Percentiles rank a stretch among this genome's conserved stretches.
These are phyloP conservation scores for Scelioninae gen. 1 DNA, from an alignment of 2,888 invertebrate species.

Conservation along the genomic window DNA sequence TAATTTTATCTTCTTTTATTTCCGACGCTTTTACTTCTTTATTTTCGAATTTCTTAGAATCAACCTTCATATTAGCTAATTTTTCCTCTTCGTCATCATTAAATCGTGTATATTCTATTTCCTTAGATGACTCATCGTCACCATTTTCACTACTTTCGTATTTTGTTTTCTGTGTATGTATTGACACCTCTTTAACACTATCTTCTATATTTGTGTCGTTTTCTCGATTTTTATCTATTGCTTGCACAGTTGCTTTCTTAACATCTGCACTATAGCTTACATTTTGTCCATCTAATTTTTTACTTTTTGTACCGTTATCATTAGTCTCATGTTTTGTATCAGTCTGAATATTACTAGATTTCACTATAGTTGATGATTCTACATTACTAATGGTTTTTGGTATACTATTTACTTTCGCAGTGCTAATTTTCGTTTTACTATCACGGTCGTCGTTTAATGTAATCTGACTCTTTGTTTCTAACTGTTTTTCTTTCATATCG, in stretches of 20 bases:
- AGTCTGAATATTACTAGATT: slow-evolving; percentile 18
- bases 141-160: slow-evolving; percentile 34
- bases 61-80: not conserved
- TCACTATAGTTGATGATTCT: slow-evolving; percentile 5
- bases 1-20: slow-evolving; percentile 12
- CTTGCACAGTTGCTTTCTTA: slow-evolving; percentile 33
- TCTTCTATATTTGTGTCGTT: not conserved
- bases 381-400: slow-evolving; percentile 5
- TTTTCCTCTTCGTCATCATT: slow-evolving; percentile 33
- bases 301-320: slow-evolving; percentile 11
- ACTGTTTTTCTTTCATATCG: slow-evolving; percentile 23
- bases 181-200: not conserved
- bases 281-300: slow-evolving; percentile 15
- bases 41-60: slow-evolving; percentile 1
- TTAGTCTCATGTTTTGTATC: slow-evolving; percentile 22
- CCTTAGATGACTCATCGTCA: slow-evolving; percentile 42
- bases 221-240: slow-evolving; percentile 5
- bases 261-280: slow-evolving; percentile 26
- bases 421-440: slow-evolving; percentile 20
- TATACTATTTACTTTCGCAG: slow-evolving; percentile 24
- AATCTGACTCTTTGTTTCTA: slow-evolving; percentile 12
- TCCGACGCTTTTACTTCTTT: slow-evolving; percentile 1
- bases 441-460: slow-evolving; percentile 20
- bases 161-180: not conserved
- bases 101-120: slow-evolving; percentile 46